Conservation (phyloP, 2,888 invertebrate genomes). For the Entomobrya multifasciata region DNA sequence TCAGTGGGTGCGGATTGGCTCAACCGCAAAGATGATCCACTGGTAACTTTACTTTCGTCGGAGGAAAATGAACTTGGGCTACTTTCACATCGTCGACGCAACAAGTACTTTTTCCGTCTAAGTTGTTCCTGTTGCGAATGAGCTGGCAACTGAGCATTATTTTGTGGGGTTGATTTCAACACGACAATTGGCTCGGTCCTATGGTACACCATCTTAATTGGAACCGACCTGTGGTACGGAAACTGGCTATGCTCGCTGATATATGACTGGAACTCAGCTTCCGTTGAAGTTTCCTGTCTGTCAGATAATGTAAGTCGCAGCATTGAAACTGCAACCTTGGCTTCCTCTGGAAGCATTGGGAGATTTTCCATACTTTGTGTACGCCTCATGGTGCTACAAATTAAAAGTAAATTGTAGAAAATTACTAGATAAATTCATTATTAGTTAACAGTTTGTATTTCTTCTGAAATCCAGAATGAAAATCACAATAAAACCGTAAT, state of each 20-base stretch:
- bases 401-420: background rate
- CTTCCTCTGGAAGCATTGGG: constrained; percentile 45
- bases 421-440: background rate
- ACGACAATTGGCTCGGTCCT: background rate
- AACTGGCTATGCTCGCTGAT: constrained; percentile 27
- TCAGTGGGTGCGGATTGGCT: constrained; percentile 37
- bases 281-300: background rate
- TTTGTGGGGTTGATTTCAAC: background rate
- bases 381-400: constrained; percentile 23
- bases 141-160: background rate
- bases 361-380: constrained; percentile 52
- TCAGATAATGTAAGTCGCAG: constrained; percentile 28
- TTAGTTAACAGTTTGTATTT: too few relatives aligned
- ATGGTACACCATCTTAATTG: background rate
- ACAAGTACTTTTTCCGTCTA: background rate
- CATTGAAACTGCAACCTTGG: constrained; percentile 17
- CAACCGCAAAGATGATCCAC: background rate
- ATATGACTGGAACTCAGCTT: constrained; percentile 44
- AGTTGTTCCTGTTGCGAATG: background rate
- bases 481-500: too few relatives aligned
- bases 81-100: constrained; percentile 26
- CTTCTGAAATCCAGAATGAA: too few relatives aligned
- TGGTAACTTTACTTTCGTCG: background rate
- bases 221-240: constrained; percentile 39
- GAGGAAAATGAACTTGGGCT: background rate